Evolutionary conservation across 2,888 invertebrate genomes (phyloP).

Genomic region (Nomada goodeniana): DNA sequence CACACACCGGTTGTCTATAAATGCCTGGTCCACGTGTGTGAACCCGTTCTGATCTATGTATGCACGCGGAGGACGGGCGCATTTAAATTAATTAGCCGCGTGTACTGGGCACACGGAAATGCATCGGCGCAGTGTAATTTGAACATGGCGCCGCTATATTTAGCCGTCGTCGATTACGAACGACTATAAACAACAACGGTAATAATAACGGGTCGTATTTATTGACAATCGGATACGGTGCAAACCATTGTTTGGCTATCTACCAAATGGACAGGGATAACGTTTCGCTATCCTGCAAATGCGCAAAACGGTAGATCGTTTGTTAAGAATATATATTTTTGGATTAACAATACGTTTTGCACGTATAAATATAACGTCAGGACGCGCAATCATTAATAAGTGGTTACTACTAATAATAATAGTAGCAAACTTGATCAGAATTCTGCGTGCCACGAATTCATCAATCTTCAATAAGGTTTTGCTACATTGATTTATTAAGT

Average conservation of each 20-base stretch:
- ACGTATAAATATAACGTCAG: too few relatives aligned
- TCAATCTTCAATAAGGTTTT: too few relatives aligned
- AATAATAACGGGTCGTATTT: constrained; percentile 31
- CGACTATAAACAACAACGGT: constrained; percentile 33
- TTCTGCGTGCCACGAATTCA: too few relatives aligned
- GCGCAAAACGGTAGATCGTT: neutral
- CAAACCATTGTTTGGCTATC: neutral
- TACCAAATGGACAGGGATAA: neutral
- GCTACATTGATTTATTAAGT: too few relatives aligned
- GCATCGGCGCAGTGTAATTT: constrained; percentile 29
- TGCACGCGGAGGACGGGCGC: neutral
- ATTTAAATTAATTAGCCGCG: constrained; percentile 41
- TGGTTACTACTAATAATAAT: too few relatives aligned
- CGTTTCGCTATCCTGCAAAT: neutral
- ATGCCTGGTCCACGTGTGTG: constrained; percentile 7
- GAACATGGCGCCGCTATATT: constrained; percentile 34
- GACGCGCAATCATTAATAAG: too few relatives aligned
- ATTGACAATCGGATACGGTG: constrained; percentile 15
- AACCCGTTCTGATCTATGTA: constrained; percentile 14
- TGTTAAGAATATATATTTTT: too few relatives aligned
- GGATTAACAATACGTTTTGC: too few relatives aligned
- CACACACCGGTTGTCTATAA: neutral
- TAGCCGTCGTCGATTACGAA: constrained; percentile 22
- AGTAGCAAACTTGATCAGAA: too few relatives aligned
- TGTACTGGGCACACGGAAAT: constrained; percentile 25